These are phyloP conservation scores for Clamator glandarius DNA, from an alignment of 2,797 vertebrate genomes.

Conservation along the genomic window DNA sequence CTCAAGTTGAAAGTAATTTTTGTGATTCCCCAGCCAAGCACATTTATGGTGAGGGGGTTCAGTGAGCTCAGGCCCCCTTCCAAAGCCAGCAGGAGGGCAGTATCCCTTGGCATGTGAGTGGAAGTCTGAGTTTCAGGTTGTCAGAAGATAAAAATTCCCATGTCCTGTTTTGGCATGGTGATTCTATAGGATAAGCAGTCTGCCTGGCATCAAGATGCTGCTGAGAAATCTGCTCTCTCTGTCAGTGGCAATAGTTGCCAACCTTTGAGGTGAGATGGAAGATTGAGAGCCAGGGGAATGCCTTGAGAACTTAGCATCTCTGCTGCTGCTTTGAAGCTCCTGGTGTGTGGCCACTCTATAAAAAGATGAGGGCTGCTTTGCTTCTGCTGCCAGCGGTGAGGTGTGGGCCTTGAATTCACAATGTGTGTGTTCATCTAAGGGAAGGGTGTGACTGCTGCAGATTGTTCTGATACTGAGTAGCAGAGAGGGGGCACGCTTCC, in stretches of 20 bases:
- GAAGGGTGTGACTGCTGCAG: not conserved
- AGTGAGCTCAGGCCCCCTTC: not conserved
- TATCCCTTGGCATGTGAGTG: not conserved
- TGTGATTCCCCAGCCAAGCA: not conserved
- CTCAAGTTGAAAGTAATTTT: not conserved
- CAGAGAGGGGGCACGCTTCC: not conserved
- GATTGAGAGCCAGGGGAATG: not conserved
- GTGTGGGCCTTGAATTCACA: not conserved
- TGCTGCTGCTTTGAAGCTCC: fast-evolving
- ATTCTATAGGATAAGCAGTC: not conserved
- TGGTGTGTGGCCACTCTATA: not conserved
- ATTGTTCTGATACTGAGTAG: fast-evolving
- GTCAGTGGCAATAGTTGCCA: not conserved
- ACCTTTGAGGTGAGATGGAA: not conserved
- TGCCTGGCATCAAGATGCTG: not conserved
- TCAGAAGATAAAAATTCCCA: not conserved
- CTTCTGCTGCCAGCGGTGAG: not conserved
- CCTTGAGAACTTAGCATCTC: not conserved
- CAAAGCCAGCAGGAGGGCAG: not conserved
- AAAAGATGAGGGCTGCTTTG: not conserved
- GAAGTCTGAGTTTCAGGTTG: not conserved
- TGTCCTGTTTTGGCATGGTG: not conserved
- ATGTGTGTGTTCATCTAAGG: fast-evolving
- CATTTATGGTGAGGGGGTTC: not conserved
- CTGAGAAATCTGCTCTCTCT: not conserved